Conservation (phyloP, 2,113 vertebrate species). For the Nettapus auritus region DNA sequence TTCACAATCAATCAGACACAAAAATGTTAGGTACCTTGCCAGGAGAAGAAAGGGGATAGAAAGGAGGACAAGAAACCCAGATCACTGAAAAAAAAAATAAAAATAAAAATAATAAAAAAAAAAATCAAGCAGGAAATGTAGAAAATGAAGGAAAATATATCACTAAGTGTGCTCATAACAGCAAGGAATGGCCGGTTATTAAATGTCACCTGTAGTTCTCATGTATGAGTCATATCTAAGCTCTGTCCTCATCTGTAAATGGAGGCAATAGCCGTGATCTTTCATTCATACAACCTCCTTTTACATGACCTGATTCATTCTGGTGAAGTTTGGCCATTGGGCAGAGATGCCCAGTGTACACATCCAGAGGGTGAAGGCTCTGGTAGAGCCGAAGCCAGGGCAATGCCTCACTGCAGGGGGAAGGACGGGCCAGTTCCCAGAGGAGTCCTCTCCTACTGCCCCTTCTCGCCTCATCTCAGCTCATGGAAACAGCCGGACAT, state of each 20-base stretch:
- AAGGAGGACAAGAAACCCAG: neutral
- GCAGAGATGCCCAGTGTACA: neutral
- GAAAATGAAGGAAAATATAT: neutral
- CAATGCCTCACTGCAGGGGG: neutral
- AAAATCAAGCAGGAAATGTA: neutral
- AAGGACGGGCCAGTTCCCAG: neutral
- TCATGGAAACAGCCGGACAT: neutral
- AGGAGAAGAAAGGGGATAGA: neutral
- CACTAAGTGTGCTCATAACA: neutral
- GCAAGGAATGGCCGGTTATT: neutral
- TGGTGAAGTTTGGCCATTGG: neutral
- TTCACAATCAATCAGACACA: conserved; percentile 51
- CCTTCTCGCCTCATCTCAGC: rapidly evolving
- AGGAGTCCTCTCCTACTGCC: neutral
- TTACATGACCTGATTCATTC: neutral
- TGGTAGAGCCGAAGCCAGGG: rapidly evolving
- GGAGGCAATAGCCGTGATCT: neutral
- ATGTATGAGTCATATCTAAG: neutral
- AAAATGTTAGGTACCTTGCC: conserved; percentile 42
- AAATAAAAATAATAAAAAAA: neutral
- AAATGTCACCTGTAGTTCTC: neutral
- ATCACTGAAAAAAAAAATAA: neutral
- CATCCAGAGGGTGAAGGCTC: neutral
- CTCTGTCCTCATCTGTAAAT: neutral
- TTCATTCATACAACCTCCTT: neutral